Evolutionary conservation across 1,140 invertebrate species (phyloP).

Genomic region (Cydia pomonella): DNA sequence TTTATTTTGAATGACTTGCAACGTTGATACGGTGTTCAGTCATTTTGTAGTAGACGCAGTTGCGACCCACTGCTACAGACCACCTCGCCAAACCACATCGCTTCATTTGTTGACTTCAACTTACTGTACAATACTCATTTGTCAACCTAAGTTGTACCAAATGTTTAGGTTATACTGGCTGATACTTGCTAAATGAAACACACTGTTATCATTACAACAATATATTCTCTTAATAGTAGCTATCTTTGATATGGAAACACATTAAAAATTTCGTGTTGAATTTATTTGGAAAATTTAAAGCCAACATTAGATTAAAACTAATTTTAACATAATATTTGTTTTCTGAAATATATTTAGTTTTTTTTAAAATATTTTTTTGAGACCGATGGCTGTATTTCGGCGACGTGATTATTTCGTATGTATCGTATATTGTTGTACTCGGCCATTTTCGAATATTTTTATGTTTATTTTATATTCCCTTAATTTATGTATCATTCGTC

Average conservation of each 20-base stretch:
- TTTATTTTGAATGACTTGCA: too few relatives aligned
- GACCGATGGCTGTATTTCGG: conserved; percentile 20
- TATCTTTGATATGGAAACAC: neutral
- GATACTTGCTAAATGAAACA: conserved; percentile 36
- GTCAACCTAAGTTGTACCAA: conserved; percentile 26
- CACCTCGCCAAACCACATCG: neutral
- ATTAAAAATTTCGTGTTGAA: neutral
- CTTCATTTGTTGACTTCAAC: neutral
- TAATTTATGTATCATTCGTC: neutral
- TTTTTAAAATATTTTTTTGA: conserved; percentile 1
- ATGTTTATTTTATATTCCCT: conserved; percentile 19
- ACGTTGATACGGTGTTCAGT: too few relatives aligned
- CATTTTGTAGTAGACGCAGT: too few relatives aligned
- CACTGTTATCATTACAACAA: neutral
- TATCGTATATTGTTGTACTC: conserved; percentile 15
- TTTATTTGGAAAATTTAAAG: neutral
- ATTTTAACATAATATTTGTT: neutral
- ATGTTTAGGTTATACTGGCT: conserved; percentile 41
- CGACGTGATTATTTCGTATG: conserved; percentile 22
- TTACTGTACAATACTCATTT: neutral
- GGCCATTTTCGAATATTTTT: conserved; percentile 22
- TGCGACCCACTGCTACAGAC: too few relatives aligned
- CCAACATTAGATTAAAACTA: neutral
- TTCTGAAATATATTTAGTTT: neutral
- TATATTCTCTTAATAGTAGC: neutral